Base-by-base conservation (phyloP, 1,140 invertebrate species). In the Ditylenchus dipsaci region DNA sequence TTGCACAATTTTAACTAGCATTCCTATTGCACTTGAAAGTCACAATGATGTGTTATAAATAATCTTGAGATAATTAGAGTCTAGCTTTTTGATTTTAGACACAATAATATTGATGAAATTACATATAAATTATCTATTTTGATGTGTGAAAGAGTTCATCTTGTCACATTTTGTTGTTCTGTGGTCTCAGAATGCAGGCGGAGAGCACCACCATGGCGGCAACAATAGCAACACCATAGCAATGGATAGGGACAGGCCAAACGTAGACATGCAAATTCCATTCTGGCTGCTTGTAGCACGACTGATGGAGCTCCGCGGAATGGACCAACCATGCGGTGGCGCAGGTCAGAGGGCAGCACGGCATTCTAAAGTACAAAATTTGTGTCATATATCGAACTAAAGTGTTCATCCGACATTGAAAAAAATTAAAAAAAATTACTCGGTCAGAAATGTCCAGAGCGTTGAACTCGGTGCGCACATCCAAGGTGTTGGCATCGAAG, bases 391-490 rank as follows among this genome's bases (percentile, higher is more conserved):
- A n/a, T n/a, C n/a, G n/a, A n/a, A n/a, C n/a, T 13, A 66, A 21
- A 47, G 33, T 26, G 23, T 13, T 67, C 11, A 1, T 23, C 1
- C 19, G 5, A 47, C 23, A 21, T 7, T 8, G 17, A n/a, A 65
- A 65, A 5, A 45, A 13, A 38, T 11, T 11, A 42, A 27, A 9
- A 21, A 8, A 17, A 9, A 1, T 23, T 70, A 71, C 69, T 53
- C 61, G 60, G 57, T 78, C 74, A 29, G 61, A 57, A 53, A 78
- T 80, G 63, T 82, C 79, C 38, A 82, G 67, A 49, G 79, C 69
- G 64, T 60, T 81, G 63, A 82, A 67, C 63, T 81, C 79, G 42
- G 78, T 71, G 45, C 79, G 69, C 19, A 81, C 79, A 59, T 81
- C 79, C n/a, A 81, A 58, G 38, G 73, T 78, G 68, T 76, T 79